Evolutionary conservation across 2,113 vertebrate genomes (phyloP).

Genomic region (Turdus rufiventris): DNA sequence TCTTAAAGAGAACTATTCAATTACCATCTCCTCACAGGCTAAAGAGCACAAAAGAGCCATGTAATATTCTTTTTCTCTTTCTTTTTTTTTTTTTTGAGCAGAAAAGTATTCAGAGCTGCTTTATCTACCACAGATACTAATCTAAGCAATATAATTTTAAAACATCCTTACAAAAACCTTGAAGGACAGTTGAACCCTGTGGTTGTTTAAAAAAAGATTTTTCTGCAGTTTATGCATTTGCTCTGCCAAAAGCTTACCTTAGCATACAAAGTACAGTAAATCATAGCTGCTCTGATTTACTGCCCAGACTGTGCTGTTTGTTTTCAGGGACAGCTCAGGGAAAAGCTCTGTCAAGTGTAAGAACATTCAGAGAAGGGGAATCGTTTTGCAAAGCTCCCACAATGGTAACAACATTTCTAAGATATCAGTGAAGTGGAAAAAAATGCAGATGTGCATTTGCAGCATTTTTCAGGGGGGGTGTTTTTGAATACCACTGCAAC

Average conservation of each 20-base stretch:
- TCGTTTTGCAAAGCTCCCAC: not conserved
- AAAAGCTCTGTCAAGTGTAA: constrained; percentile 4
- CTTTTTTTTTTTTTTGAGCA: constrained; percentile 42
- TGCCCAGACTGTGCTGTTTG: constrained; percentile 21
- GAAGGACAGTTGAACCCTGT: constrained; percentile 56
- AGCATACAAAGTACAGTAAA: constrained; percentile 66
- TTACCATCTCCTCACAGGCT: constrained; percentile 56
- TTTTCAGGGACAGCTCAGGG: constrained; percentile 37
- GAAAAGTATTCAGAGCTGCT: constrained; percentile 47
- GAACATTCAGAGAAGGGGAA: not conserved
- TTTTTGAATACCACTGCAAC: not conserved
- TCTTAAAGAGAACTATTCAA: constrained; percentile 75
- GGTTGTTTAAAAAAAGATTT: constrained; percentile 49
- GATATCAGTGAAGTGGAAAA: not conserved
- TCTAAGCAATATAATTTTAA: constrained; percentile 63
- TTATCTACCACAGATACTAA: constrained; percentile 62
- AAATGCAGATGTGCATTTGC: not conserved
- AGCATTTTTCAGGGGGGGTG: not conserved
- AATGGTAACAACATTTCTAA: not conserved
- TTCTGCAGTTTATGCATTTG: constrained; percentile 65
- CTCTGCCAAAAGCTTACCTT: constrained; percentile 71
- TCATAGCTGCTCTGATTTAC: constrained; percentile 61
- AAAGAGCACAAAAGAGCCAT: constrained; percentile 62
- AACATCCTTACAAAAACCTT: constrained; percentile 55
- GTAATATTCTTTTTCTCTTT: constrained; percentile 18